phyloP scores from a whole-genome alignment of 2,888 invertebrate genomes.

The Parochlus steinenii region DNA sequence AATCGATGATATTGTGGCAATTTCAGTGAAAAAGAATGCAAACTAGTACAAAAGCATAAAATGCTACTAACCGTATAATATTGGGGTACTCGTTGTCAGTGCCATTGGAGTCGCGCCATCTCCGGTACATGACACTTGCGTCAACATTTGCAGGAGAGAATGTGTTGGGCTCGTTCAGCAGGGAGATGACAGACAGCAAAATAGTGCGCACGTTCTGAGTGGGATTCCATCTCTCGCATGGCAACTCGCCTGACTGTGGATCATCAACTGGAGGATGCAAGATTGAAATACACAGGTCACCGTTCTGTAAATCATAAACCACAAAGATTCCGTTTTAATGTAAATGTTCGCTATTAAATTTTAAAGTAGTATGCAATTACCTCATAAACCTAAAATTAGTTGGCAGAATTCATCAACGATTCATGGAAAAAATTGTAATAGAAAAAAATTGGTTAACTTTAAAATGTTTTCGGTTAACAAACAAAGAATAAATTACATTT shows the following conservation, averaged over 20 bases:
- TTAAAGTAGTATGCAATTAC: too few relatives aligned
- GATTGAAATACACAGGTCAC: slow-evolving; percentile 98
- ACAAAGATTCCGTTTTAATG: neutral
- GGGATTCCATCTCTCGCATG: slow-evolving; percentile 99
- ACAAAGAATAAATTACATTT: slow-evolving; percentile 99
- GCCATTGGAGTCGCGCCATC: slow-evolving; percentile 96
- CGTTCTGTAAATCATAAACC: slow-evolving; percentile 53
- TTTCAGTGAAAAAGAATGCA: neutral
- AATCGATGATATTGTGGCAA: neutral
- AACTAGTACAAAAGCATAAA: neutral
- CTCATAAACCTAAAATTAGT: too few relatives aligned
- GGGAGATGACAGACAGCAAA: slow-evolving; percentile 91
- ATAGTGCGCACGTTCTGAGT: slow-evolving; percentile 99
- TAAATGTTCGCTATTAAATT: too few relatives aligned
- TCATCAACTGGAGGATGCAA: slow-evolving; percentile 98
- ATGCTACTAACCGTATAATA: slow-evolving; percentile 66
- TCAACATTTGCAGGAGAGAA: slow-evolving; percentile 99
- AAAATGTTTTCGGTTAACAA: too few relatives aligned
- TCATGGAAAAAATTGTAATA: slow-evolving; percentile 5
- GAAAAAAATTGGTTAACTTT: slow-evolving; percentile 21
- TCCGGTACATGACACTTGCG: slow-evolving; percentile 97
- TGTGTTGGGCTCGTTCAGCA: slow-evolving; percentile 98
- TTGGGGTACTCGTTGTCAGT: slow-evolving; percentile 98
- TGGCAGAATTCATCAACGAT: too few relatives aligned
- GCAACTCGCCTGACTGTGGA: slow-evolving; percentile 95